phyloP scores from a whole-genome alignment of 1,140 invertebrate species.

The Sitodiplosis mosellana region DNA sequence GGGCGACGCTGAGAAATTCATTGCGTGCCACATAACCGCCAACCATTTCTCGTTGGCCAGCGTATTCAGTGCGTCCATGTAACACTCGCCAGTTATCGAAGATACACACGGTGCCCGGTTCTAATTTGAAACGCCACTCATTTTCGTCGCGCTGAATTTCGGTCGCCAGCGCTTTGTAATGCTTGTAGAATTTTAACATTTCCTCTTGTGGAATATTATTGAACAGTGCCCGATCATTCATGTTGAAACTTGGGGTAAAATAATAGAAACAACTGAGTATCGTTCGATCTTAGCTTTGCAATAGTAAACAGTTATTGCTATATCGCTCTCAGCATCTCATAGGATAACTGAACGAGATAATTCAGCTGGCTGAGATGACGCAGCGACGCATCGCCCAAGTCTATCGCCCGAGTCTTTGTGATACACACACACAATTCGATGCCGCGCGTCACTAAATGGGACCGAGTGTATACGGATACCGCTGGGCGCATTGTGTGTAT shows the following conservation, averaged over 20 bases:
- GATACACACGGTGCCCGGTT: slow-evolving; percentile 43
- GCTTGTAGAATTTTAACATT: slow-evolving; percentile 39
- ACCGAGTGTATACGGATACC: too few relatives aligned
- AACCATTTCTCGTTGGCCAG: slow-evolving; percentile 33
- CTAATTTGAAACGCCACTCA: slow-evolving; percentile 37
- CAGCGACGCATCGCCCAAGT: too few relatives aligned
- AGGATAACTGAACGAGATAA: too few relatives aligned
- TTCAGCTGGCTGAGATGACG: too few relatives aligned
- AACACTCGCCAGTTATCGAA: slow-evolving; percentile 60
- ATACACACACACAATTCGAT: too few relatives aligned
- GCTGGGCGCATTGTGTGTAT: too few relatives aligned
- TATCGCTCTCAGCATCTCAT: too few relatives aligned
- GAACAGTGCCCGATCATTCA: slow-evolving; percentile 44
- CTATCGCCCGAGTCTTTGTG: too few relatives aligned
- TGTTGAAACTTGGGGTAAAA: slow-evolving; percentile 34
- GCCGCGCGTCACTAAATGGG: too few relatives aligned
- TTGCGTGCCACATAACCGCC: slow-evolving; percentile 41
- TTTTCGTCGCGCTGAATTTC: slow-evolving; percentile 30
- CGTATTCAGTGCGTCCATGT: slow-evolving; percentile 46
- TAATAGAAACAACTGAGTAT: too few relatives aligned
- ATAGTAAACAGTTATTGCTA: too few relatives aligned
- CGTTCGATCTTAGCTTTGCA: too few relatives aligned
- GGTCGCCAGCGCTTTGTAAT: slow-evolving; percentile 33
- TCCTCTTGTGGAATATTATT: slow-evolving; percentile 29
- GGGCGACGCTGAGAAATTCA: slow-evolving; percentile 37